Percentiles rank a stretch among this genome's conserved stretches.
Evolutionary conservation across 2,888 invertebrate species (phyloP).

Genomic region (Leucoma salicis): DNA sequence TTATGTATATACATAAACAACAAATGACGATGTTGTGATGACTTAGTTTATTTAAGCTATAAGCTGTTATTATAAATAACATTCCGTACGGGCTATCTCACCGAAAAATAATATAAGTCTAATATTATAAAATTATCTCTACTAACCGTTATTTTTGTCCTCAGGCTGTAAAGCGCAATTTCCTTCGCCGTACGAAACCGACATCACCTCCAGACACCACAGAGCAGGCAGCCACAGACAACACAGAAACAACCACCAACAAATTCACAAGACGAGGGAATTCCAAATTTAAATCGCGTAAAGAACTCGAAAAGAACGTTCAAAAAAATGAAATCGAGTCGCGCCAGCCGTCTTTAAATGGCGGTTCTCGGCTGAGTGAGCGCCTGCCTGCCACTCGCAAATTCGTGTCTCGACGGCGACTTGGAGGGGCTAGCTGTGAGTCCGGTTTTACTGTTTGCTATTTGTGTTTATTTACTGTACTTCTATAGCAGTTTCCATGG

Average conservation of each 20-base stretch:
- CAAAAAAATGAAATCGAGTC: slow-evolving; percentile 42
- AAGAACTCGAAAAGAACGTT: slow-evolving; percentile 47
- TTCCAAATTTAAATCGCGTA: slow-evolving; percentile 45
- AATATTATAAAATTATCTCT: not conserved
- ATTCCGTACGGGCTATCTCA: too few relatives aligned
- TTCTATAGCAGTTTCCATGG: slow-evolving; percentile 30
- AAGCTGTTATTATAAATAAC: slow-evolving; percentile 19
- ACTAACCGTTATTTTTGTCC: slow-evolving; percentile 34
- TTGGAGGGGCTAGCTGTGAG: slow-evolving; percentile 70
- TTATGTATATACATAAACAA: too few relatives aligned
- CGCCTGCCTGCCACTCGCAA: slow-evolving; percentile 53
- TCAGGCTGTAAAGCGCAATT: slow-evolving; percentile 60
- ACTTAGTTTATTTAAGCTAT: slow-evolving; percentile 14
- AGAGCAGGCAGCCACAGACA: slow-evolving; percentile 42
- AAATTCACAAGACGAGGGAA: slow-evolving; percentile 49
- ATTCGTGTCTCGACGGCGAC: slow-evolving; percentile 57
- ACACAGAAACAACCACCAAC: slow-evolving; percentile 52
- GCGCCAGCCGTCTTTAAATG: slow-evolving; percentile 57
- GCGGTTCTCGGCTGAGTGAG: slow-evolving; percentile 61
- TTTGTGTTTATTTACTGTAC: slow-evolving; percentile 27
- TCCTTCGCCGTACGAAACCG: slow-evolving; percentile 70
- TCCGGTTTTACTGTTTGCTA: slow-evolving; percentile 49
- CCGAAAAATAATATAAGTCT: not conserved
- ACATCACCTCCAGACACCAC: slow-evolving; percentile 57
- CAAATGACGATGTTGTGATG: too few relatives aligned